phyloP scores from a whole-genome alignment of 1,140 invertebrate species.

The Megalonaias nervosa region DNA sequence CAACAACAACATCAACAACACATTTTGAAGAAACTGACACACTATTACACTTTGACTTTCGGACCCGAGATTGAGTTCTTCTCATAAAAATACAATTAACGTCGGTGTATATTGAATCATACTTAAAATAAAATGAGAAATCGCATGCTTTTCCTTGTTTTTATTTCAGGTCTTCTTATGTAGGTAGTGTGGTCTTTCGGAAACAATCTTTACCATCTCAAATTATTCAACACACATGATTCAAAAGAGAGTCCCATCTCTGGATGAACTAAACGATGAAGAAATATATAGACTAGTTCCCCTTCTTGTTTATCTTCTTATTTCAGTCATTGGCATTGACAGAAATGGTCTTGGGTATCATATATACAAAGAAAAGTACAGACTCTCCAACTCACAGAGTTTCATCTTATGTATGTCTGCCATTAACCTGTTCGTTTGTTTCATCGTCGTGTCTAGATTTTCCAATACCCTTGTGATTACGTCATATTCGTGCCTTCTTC shows the following conservation, averaged over 20 bases:
- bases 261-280: constrained; percentile 25
- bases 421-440: constrained; percentile 24
- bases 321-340: constrained; percentile 18
- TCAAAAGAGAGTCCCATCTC: not conserved
- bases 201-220: too few species aligned
- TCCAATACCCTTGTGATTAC: constrained; percentile 16
- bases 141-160: too few species aligned
- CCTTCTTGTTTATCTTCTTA: constrained; percentile 10
- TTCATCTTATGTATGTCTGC: constrained; percentile 24
- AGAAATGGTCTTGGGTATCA: constrained; percentile 33
- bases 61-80: too few species aligned
- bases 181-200: too few species aligned
- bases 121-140: too few species aligned
- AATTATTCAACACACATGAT: too few species aligned
- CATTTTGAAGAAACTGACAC: too few species aligned
- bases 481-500: constrained; percentile 15
- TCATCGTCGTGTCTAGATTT: constrained; percentile 14
- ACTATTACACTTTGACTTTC: too few species aligned
- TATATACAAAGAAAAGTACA: constrained; percentile 28
- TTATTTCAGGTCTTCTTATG: too few species aligned
- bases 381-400: constrained; percentile 21
- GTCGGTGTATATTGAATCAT: too few species aligned
- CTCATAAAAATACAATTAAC: too few species aligned
- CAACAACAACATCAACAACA: too few species aligned
- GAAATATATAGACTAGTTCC: constrained; percentile 19